phyloP scores from a whole-genome alignment of 2,888 invertebrate species.

The Onchidella celtica region DNA sequence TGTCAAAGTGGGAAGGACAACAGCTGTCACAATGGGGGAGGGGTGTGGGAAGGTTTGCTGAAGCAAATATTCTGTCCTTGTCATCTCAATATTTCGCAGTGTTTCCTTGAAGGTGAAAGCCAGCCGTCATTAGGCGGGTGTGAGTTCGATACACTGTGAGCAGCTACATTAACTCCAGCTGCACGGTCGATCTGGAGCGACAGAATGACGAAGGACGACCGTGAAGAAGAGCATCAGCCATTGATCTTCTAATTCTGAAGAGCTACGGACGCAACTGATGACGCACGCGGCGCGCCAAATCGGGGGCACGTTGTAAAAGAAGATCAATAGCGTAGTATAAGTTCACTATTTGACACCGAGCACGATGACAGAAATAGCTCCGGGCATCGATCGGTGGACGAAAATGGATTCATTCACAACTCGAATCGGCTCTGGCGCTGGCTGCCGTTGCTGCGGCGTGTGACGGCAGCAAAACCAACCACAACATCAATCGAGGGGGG shows the following conservation, averaged over 20 bases:
- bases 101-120: neutral
- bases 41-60: neutral
- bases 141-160: neutral
- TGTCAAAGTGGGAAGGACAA: neutral
- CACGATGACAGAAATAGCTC: slow-evolving; percentile 27
- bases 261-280: slow-evolving; percentile 39
- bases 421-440: slow-evolving; percentile 13
- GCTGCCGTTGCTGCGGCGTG: neutral
- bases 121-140: neutral
- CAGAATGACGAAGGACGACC: neutral
- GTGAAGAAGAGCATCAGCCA: neutral
- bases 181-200: neutral
- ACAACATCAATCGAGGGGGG: neutral
- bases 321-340: slow-evolving; percentile 44
- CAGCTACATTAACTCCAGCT: neutral
- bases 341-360: slow-evolving; percentile 43
- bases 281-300: slow-evolving; percentile 37
- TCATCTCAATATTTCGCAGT: neutral
- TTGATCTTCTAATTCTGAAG: slow-evolving; percentile 34
- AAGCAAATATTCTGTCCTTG: too few species aligned
- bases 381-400: slow-evolving; percentile 1
- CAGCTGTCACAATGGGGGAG: too few species aligned
- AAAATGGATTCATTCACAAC: slow-evolving; percentile 49
- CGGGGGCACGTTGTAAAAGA: slow-evolving; percentile 37
- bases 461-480: neutral